Evolutionary conservation across 2,888 invertebrate genomes (phyloP).

Genomic region (Oligia strigilis): DNA sequence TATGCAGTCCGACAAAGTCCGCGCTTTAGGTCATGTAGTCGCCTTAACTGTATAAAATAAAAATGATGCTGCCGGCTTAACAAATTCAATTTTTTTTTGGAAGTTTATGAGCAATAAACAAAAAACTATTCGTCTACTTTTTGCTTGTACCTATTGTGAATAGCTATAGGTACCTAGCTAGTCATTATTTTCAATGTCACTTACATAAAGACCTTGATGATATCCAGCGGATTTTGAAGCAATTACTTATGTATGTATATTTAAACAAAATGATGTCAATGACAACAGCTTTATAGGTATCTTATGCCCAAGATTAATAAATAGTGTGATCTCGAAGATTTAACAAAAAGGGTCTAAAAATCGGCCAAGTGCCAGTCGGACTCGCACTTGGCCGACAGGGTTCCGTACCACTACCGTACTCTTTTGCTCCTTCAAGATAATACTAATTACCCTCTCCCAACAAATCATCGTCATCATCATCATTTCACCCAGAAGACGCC

Average conservation of each 20-base stretch:
- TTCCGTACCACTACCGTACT: too few species aligned
- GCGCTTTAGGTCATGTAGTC: too few species aligned
- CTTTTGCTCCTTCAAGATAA: too few species aligned
- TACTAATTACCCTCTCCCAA: too few species aligned
- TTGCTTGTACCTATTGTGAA: conserved; percentile 16
- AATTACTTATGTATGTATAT: background rate
- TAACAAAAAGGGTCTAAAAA: background rate
- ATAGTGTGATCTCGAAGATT: background rate
- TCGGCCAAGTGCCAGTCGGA: too few species aligned
- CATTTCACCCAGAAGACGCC: too few species aligned
- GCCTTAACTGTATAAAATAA: background rate
- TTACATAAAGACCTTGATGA: conserved; percentile 17
- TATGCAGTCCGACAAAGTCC: too few species aligned
- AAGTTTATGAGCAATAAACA: background rate
- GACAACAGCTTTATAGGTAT: background rate
- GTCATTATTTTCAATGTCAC: conserved; percentile 47
- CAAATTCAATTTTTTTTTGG: background rate
- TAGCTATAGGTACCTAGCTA: background rate
- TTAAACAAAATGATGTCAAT: background rate
- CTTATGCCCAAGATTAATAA: background rate
- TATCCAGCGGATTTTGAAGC: conserved; percentile 29
- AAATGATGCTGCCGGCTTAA: background rate
- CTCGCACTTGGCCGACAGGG: too few species aligned
- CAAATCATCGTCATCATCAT: too few species aligned
- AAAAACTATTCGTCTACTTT: conserved; percentile 17